Conservation (phyloP, 2,797 vertebrate genomes). For the Periparus ater region DNA sequence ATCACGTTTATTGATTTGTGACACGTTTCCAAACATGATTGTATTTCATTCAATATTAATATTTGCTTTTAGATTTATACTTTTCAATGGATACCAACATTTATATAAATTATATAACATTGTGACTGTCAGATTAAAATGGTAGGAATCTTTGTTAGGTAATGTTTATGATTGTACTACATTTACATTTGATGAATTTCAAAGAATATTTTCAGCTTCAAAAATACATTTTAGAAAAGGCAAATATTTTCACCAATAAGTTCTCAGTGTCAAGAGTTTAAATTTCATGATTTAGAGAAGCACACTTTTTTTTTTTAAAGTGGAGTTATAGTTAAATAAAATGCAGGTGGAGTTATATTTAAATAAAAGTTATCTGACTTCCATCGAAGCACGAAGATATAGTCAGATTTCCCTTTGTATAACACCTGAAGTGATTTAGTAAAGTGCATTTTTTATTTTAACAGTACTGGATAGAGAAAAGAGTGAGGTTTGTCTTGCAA, state of each 20-base stretch:
- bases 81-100: neutral
- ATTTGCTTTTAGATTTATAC: neutral
- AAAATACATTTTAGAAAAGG: neutral
- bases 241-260: neutral
- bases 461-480: neutral
- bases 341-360: neutral
- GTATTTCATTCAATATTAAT: neutral
- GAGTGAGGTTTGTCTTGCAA: neutral
- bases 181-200: neutral
- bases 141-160: neutral
- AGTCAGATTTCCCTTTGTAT: neutral
- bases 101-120: neutral
- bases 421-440: neutral
- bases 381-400: neutral
- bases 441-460: constrained; percentile 4
- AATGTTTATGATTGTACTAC: neutral
- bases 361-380: neutral
- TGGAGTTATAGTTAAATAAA: neutral
- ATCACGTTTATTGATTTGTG: neutral
- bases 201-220: neutral
- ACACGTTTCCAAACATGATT: neutral
- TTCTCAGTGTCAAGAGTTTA: neutral
- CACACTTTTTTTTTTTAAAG: neutral
- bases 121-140: neutral
- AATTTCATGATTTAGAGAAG: neutral